Base-by-base conservation (phyloP, 2,888 invertebrate genomes). In the Alviniconcha strummeri region DNA sequence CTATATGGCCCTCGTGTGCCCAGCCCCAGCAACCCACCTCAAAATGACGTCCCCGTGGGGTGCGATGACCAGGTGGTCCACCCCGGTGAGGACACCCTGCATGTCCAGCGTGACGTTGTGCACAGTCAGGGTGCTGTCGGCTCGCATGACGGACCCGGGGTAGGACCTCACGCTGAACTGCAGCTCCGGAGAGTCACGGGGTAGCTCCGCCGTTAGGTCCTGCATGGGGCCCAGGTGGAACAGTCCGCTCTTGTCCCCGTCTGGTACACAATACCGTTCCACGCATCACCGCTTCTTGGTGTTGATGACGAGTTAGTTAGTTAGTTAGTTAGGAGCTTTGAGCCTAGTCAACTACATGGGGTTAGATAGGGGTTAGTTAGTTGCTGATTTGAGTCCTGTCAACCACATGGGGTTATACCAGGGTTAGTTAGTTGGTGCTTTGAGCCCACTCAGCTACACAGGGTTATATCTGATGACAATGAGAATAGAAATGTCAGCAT, bases 141-240 rank as follows among this genome's bases (percentile, higher is more conserved):
- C 87, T 56, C 84, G 83, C 84, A 90, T 85, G 15, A 83, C 80
- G 7, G 89, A 89, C 19, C 86, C 87, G n/a, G 88, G 84, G 83
- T 89, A 90, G 6, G 89, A 87, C 67, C 85, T 74, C 72, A 90
- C 75, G 15, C 90, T 89, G 87, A 89, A 91, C 87, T 88, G 85
- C 15, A 91, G 81, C 71, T 90, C 88, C 7, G 91, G 91, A 60
- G 88, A 89, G 55, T 87, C 88, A 13, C 82, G 83, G 17, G 89
- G 89, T 7, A 91, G 85, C 69, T 88, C 88, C 4, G 89, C 87
- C 8, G 80, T 83, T 54, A 91, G 85, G 11, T 86, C 84, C 86
- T 91, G 91, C 6, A 87, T 57, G 15, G 88, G 89, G 17, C 89
- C 89, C 83, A 86, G 64, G 79, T 82, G 81, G 6, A 84, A 67